Base-by-base conservation (phyloP, 2,797 vertebrate species). In the Momotus momota region DNA sequence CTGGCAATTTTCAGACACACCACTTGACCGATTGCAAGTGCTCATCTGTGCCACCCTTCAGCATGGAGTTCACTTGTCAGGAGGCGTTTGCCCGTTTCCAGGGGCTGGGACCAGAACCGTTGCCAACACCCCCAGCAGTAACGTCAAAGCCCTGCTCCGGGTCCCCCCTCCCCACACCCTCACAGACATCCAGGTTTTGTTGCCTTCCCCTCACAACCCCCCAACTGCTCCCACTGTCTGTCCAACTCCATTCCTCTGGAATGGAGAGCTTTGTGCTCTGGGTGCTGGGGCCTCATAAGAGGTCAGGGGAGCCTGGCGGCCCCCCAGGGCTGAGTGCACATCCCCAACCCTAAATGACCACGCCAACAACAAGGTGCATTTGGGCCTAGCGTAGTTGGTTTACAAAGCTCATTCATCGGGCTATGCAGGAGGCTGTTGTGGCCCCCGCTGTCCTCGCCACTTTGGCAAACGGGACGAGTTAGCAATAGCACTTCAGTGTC, bases 1-100 rank as follows among this genome's bases (percentile, higher is more conserved):
- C 90, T 93, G 71, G n/a, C 51, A 61, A 60, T 41, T 90, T 78
- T 95, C 88, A 81, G 71, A 90, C 64, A 66, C 48, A 35, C 58
- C 29, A 45, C 52, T 80, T 4, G 0, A n/a, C 55, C 1, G 10
- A 94, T 21, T 49, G 10, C 70, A 57, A 90, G 23, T 6, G 31
- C 64, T 90, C 55, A 29, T 81, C 60, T 1, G 0, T 69, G 54
- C 67, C 54, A 66, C 70, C 4, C 1, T 41, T 72, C 66, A 86
- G 64, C 41, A 54, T 2, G 2, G 43, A 70, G 41, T 48, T 92
- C 55, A 27, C 64, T 80, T 64, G 16, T 77, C 86, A 72, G 51
- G 74, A 81, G 54, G 69, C 12, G 7, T 67, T 86, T 94, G 57
- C 92, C 51, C 4, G 0, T 72, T 81, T 92, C 77, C 73, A 74